Evolutionary conservation across 2,888 invertebrate genomes (phyloP).

Genomic region (Antheraea yamamai): DNA sequence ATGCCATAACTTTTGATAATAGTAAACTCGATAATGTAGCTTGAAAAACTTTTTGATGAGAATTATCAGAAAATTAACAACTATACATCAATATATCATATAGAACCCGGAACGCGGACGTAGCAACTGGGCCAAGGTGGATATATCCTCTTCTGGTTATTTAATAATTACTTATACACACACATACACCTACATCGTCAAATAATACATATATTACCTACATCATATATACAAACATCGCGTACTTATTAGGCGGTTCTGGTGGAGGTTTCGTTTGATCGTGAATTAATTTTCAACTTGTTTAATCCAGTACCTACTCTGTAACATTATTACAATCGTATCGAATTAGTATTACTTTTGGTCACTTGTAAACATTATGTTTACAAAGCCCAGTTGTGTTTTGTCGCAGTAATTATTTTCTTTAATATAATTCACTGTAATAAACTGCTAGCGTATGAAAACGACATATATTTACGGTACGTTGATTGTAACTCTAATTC

Average conservation of each 20-base stretch:
- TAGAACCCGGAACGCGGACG: not conserved
- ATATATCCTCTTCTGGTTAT: slow-evolving; percentile 10
- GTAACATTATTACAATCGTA: not conserved
- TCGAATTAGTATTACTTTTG: not conserved
- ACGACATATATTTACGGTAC: too few relatives aligned
- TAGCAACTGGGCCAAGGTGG: slow-evolving; percentile 6
- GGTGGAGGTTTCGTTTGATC: not conserved
- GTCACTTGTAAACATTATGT: too few relatives aligned
- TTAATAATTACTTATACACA: slow-evolving; percentile 24
- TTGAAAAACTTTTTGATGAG: not conserved
- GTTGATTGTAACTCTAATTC: too few relatives aligned
- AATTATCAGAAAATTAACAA: not conserved
- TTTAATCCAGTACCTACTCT: not conserved
- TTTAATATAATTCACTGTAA: too few relatives aligned
- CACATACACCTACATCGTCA: slow-evolving; percentile 13
- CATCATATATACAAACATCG: not conserved
- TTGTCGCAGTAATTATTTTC: too few relatives aligned
- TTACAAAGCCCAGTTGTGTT: too few relatives aligned
- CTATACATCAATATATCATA: not conserved
- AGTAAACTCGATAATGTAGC: not conserved
- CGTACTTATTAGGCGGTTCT: not conserved
- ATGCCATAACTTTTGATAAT: not conserved
- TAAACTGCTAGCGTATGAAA: too few relatives aligned
- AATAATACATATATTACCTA: not conserved
- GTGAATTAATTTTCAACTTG: not conserved